Percentiles rank a stretch among this genome's conserved stretches.
phyloP scores from a whole-genome alignment of 92 coral and sea anemone genomes.

The Chrysogorgia sp. region DNA sequence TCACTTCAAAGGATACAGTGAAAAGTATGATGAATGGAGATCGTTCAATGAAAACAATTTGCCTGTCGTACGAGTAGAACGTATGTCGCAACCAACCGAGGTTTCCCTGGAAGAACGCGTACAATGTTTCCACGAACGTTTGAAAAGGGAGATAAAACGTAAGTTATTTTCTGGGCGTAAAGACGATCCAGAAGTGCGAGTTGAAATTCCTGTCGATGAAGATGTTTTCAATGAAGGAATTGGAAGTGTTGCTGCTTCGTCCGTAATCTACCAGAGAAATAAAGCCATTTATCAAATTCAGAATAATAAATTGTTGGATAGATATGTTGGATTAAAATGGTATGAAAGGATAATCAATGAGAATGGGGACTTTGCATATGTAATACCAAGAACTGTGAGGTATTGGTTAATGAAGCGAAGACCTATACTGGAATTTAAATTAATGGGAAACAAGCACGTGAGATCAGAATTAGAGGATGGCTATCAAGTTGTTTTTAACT shows the following conservation, averaged over 20 bases:
- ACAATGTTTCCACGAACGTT: no score
- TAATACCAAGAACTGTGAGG: constrained; percentile 31
- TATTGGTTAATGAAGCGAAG: constrained; percentile 48
- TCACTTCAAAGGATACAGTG: no score
- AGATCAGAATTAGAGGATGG: constrained; percentile 51
- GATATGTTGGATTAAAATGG: constrained; percentile 54
- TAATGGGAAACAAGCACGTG: constrained; percentile 50
- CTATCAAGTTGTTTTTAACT: constrained; percentile 37
- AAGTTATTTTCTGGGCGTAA: no score
- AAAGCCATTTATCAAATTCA: constrained; percentile 24
- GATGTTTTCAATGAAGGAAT: constrained; percentile 44
- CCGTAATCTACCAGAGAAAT: constrained; percentile 4
- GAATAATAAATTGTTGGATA: constrained; percentile 22
- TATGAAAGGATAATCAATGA: constrained; percentile 54
- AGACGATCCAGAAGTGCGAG: constrained; percentile 52
- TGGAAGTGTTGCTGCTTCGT: constrained; percentile 21
- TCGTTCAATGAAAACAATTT: no score
- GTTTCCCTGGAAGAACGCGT: no score
- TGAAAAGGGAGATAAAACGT: no score
- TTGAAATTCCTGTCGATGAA: constrained; percentile 42
- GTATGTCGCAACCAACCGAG: no score
- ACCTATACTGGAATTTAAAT: constrained; percentile 53
- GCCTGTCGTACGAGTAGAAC: no score
- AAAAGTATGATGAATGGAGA: no score
- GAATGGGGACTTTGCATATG: constrained; percentile 63